Evolutionary conservation across 2,113 vertebrate genomes (phyloP), one percentile per base, ranked within the genome.

Genomic region (Xiphophorus couchianus): DNA sequence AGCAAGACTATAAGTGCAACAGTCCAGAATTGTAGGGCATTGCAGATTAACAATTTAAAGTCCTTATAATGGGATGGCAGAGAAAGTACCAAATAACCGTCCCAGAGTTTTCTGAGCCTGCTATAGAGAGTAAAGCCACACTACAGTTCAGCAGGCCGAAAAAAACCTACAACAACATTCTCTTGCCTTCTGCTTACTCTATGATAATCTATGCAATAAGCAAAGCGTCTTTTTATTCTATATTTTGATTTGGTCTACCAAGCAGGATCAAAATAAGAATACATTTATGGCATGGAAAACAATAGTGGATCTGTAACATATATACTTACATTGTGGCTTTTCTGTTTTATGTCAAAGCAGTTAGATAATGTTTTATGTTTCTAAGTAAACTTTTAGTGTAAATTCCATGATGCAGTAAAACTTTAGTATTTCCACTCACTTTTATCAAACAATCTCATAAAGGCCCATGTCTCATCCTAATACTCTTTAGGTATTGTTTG

Each of bases 1-100:
- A 64, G 61, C 48, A 61, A 61, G 72, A 77, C 78, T 82, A 31
- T 31, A 30, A 72, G 77, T 48, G 3, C 82, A 86, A 62, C 30
- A 81, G 74, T 75, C 62, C 76, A 77, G 64, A 69, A 71, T 54
- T 80, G 25, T 25, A n/a, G 17, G 44, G 4, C 44, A 19, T 5
- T 48, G 44, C 44, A 19, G 17, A 48, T 48, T 48, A 48, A 22
- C 51, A n/a, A 58, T 10, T 58, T 58, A n/a, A 25, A 10, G 44
- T 58, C 25, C 25, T 3, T 2, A 58, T 25, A n/a, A 58, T 25
- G 5, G 2, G 51, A 25, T n/a, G 25, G 2, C 22, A 58, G 51
- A 58, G 25, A 58, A 58, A 54, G 48, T 19, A 54, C 6, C 48
- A 19, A 54, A 19, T 22, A 54, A 54, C 39, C 39, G 14, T 1